Evolutionary conservation across 2,797 vertebrate genomes (phyloP).

Genomic region (Tachyglossus aculeatus): DNA sequence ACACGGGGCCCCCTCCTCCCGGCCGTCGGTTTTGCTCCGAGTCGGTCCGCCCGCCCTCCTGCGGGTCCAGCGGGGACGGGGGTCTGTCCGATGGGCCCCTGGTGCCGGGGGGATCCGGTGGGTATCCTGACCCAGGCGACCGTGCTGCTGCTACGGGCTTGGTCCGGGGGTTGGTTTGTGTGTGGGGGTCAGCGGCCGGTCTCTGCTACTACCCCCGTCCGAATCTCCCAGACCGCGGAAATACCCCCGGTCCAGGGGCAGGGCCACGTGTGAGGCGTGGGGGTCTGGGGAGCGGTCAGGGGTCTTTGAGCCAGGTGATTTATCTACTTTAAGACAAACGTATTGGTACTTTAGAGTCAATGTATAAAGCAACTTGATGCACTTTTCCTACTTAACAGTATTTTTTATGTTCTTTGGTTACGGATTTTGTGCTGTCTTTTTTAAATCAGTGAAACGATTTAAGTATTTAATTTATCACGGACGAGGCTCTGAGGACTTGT

Average conservation of each 20-base stretch:
- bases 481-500: slow-evolving; percentile 80
- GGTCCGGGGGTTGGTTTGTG: too few relatives aligned
- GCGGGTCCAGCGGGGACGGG: too few relatives aligned
- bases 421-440: slow-evolving; percentile 66
- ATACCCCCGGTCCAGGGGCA: too few relatives aligned
- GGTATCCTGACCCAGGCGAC: too few relatives aligned
- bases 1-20: not conserved
- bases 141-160: too few relatives aligned
- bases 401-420: slow-evolving; percentile 63
- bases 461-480: slow-evolving; percentile 78
- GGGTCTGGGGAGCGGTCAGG: too few relatives aligned
- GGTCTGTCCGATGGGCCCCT: too few relatives aligned
- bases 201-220: too few relatives aligned
- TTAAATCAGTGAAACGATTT: slow-evolving; percentile 63
- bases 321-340: slow-evolving; percentile 59
- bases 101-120: not conserved
- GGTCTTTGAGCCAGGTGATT: slow-evolving; percentile 49
- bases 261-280: too few relatives aligned
- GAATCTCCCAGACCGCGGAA: too few relatives aligned
- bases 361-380: slow-evolving; percentile 78
- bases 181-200: not conserved
- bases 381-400: slow-evolving; percentile 84
- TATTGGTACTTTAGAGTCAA: slow-evolving; percentile 68
- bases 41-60: too few relatives aligned
- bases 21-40: too few relatives aligned